Conservation (phyloP, 2,888 invertebrate species). For the Geotrupes spiniger region DNA sequence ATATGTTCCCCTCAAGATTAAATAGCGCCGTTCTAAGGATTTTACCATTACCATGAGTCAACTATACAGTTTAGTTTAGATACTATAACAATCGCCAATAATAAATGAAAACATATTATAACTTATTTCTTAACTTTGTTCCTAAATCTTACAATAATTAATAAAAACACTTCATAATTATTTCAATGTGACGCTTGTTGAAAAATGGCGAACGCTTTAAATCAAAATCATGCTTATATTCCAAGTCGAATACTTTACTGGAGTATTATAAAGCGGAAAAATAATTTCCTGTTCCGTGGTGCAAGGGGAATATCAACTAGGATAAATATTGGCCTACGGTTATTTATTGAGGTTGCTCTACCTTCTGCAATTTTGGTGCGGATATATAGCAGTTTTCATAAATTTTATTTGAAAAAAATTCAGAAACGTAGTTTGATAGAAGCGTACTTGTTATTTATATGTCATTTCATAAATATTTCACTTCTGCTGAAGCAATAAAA, state of each 20-base stretch:
- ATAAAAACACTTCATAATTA: too few relatives aligned
- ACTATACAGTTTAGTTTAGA: too few relatives aligned
- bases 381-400: constrained; percentile 1
- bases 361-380: constrained; percentile 23
- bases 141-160: too few relatives aligned
- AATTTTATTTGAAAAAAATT: background rate
- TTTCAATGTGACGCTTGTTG: too few relatives aligned
- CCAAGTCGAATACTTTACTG: constrained; percentile 36
- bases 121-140: too few relatives aligned
- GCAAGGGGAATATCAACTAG: constrained; percentile 40
- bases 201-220: too few relatives aligned
- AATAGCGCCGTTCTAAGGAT: too few relatives aligned
- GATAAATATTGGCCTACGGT: constrained; percentile 38
- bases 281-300: constrained; percentile 41
- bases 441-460: constrained; percentile 1
- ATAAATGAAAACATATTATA: too few relatives aligned
- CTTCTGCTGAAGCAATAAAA: too few relatives aligned
- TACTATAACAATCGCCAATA: too few relatives aligned
- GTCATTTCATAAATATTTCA: background rate
- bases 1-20: too few relatives aligned
- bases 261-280: constrained; percentile 43
- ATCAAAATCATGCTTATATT: constrained; percentile 36
- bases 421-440: background rate
- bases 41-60: too few relatives aligned
- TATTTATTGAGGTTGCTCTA: constrained; percentile 34